These are phyloP conservation scores for Papilio dardanus DNA, from an alignment of 1,140 invertebrate species.

Conservation along the genomic window DNA sequence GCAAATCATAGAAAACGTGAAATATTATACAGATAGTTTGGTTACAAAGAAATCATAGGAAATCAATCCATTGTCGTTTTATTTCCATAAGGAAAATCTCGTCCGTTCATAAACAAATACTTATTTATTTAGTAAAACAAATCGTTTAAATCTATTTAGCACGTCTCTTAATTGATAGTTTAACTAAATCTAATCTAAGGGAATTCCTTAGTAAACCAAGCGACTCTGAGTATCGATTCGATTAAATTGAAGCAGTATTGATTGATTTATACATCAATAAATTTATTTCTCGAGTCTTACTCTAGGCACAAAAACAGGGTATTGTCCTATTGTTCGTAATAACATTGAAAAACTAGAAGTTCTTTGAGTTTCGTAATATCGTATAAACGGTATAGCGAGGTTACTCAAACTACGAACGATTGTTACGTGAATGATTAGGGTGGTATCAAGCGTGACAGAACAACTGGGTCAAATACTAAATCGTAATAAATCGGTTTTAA, in stretches of 20 bases:
- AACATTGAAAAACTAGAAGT: not conserved
- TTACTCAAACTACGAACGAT: not conserved
- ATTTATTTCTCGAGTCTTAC: not conserved
- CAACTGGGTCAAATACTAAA: not conserved
- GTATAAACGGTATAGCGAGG: not conserved
- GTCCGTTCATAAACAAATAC: too few relatives aligned
- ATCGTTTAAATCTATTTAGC: not conserved
- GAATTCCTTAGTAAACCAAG: too few relatives aligned
- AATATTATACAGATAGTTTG: not conserved
- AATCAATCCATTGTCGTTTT: not conserved
- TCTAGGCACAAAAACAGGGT: not conserved
- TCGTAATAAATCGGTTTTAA: not conserved
- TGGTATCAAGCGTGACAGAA: not conserved
- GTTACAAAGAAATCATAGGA: not conserved
- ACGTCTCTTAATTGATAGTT: too few relatives aligned
- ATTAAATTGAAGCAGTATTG: not conserved
- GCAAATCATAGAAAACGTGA: not conserved
- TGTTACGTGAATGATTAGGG: constrained; percentile 7
- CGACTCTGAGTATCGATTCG: not conserved
- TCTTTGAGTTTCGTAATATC: constrained; percentile 6
- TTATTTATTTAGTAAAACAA: not conserved
- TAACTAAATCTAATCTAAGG: too few relatives aligned
- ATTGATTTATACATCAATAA: not conserved
- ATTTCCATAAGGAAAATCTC: too few relatives aligned
- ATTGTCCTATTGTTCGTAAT: constrained; percentile 9